A percentile compares a stretch with the other conserved stretches of the same genome.
These are phyloP conservation scores for Enteromius fasciolatus DNA, from an alignment of 2,797 vertebrate genomes.

Conservation along the genomic window DNA sequence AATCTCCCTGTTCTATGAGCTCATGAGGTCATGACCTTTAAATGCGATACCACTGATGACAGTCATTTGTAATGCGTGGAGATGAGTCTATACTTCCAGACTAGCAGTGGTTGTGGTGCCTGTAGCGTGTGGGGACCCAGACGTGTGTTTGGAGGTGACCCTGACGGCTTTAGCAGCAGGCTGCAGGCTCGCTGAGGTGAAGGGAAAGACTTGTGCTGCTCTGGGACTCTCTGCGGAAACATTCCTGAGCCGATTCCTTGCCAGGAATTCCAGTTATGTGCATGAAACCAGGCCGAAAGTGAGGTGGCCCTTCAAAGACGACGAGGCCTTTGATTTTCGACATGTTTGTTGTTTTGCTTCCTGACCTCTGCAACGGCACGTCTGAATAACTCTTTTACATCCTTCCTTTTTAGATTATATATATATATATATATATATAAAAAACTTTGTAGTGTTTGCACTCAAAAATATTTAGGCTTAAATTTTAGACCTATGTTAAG, in stretches of 20 bases:
- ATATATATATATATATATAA: too few species aligned
- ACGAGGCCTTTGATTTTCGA: slow-evolving; percentile 10
- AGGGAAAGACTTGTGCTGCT: slow-evolving; percentile 26
- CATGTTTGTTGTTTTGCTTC: slow-evolving; percentile 29
- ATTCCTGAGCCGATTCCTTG: slow-evolving; percentile 43
- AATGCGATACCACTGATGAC: background rate
- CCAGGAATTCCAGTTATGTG: slow-evolving; percentile 65
- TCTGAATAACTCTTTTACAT: background rate
- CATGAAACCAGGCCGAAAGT: slow-evolving; percentile 52
- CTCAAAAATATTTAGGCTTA: too few species aligned
- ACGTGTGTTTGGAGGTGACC: slow-evolving; percentile 14
- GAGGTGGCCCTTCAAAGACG: background rate
- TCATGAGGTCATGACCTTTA: slow-evolving; percentile 18
- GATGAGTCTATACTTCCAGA: background rate
- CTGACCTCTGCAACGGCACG: slow-evolving; percentile 2
- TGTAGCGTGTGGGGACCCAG: background rate
- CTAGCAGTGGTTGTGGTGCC: background rate
- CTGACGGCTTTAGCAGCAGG: slow-evolving; percentile 44
- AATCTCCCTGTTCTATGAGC: slow-evolving; percentile 22
- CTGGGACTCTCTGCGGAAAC: slow-evolving; percentile 46
- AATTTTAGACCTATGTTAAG: background rate
- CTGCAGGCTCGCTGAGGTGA: slow-evolving; percentile 49
- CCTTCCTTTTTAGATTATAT: background rate
- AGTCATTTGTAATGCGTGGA: background rate
- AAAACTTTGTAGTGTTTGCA: background rate